These are phyloP conservation scores for Drosophila funebris DNA, from an alignment of 1,140 invertebrate species.

Conservation along the genomic window DNA sequence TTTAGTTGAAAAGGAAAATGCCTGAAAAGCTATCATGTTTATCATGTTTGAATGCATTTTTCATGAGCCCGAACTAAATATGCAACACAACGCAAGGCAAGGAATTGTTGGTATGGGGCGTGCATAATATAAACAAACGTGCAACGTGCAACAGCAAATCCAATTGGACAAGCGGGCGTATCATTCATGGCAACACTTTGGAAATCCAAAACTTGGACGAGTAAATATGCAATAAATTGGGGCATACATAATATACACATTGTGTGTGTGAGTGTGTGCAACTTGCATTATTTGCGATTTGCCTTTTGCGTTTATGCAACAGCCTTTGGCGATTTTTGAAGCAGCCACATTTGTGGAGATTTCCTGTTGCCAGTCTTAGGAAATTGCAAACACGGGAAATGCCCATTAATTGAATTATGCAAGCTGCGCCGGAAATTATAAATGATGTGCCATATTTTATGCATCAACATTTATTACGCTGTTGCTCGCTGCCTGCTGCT, in stretches of 20 bases:
- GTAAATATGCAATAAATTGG: conserved; percentile 37
- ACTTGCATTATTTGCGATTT: conserved; percentile 9
- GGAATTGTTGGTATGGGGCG: conserved; percentile 10
- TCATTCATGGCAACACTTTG: conserved; percentile 33
- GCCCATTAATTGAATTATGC: conserved; percentile 76
- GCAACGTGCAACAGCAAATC: conserved; percentile 15
- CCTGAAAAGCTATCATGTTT: conserved; percentile 31
- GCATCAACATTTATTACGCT: conserved; percentile 35
- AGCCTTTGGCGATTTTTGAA: conserved; percentile 37
- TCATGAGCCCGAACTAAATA: conserved; percentile 42
- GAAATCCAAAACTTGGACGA: conserved; percentile 16
- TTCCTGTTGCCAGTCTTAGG: conserved; percentile 50
- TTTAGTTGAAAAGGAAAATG: conserved; percentile 12
- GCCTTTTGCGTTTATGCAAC: conserved; percentile 32
- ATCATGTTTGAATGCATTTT: conserved; percentile 47
- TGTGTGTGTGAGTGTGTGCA: conserved; percentile 2
- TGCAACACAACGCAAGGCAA: conserved; percentile 1
- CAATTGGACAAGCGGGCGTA: conserved; percentile 23
- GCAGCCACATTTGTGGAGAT: conserved; percentile 39
- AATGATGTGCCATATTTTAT: conserved; percentile 79
- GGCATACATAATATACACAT: conserved; percentile 20
- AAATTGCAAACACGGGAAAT: conserved; percentile 65
- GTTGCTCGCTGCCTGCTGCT: background rate
- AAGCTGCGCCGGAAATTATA: conserved; percentile 73
- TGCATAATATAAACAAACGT: conserved; percentile 36